Evolutionary conservation across 2,797 vertebrate genomes (phyloP), one percentile per base, ranked within the genome.

Genomic region (Clarias laeviceps): DNA sequence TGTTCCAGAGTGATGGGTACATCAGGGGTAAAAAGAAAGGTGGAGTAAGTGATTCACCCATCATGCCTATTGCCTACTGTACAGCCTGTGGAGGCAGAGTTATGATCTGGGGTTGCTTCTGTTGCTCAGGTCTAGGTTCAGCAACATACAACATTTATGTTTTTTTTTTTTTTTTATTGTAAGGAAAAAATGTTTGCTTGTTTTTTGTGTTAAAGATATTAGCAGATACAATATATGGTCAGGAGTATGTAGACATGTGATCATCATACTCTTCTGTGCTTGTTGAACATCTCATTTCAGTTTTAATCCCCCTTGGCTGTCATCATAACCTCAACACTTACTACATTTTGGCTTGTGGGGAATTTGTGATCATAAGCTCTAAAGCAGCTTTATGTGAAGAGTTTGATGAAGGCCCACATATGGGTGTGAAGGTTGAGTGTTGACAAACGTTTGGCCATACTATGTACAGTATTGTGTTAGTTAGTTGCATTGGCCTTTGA

Each of bases 401-500:
- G 12, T 50, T 73, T 45, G 24, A 5, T 50, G 66, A 69, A 69
- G 66, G 34, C 5, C 32, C 1, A 37, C 18, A 34, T 11, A 20
- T 69, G 66, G 7, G 32, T 37, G 66, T 69, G 7, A 40, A 24
- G 20, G 34, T 69, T 20, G 18, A n/a, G 20, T 37, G 22, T 37
- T 32, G 20, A 61, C 5, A n/a, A 17, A 14, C 57, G 17, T 62
- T n/a, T 15, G 20, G 22, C 32, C 20, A n/a, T 40, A n/a, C 7
- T 0, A 0, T 27, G 7, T 64, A 40, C n/a, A n/a, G n/a, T n/a
- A n/a, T n/a, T 45, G 14, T 64, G 37, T 7, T 20, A 64, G 66
- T 40, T 73, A 4, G 45, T 40, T 56, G 27, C 22, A 37, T 27
- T 66, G 84, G 17, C 72, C 85, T 86, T 86, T 82, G 70, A 72